Conservation (phyloP, 1,140 invertebrate species). For the Helicorthomorpha holstii region DNA sequence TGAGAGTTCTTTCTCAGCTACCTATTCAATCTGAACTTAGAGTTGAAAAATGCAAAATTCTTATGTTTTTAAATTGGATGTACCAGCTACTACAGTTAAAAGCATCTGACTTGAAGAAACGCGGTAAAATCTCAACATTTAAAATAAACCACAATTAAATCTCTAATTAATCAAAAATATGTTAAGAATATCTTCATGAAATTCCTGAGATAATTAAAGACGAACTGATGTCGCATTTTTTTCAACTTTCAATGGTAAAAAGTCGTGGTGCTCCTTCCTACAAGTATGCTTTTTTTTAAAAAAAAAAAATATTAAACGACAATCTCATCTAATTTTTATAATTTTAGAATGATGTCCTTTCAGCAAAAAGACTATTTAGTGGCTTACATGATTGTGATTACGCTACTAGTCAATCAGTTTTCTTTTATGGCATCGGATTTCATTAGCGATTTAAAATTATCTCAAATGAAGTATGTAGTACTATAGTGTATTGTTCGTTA, state of each 20-base stretch:
- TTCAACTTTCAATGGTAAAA: too few species aligned
- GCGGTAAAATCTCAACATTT: neutral
- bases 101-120: neutral
- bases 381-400: neutral
- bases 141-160: too few species aligned
- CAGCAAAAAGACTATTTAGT: conserved; percentile 1
- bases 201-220: too few species aligned
- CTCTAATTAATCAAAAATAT: too few species aligned
- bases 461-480: neutral
- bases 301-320: too few species aligned
- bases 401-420: neutral
- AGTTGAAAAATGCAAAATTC: neutral
- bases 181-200: too few species aligned
- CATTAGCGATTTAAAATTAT: neutral
- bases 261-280: too few species aligned
- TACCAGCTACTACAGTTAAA: neutral
- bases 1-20: too few species aligned
- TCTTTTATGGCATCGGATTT: neutral
- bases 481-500: too few species aligned
- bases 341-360: neutral
- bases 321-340: too few species aligned
- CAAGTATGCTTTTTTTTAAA: too few species aligned
- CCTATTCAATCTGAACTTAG: neutral
- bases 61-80: neutral
- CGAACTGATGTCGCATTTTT: too few species aligned